Evolutionary conservation across 2,113 vertebrate species (phyloP), one percentile per base, ranked within the genome.

Genomic region (Lutjanus erythropterus): DNA sequence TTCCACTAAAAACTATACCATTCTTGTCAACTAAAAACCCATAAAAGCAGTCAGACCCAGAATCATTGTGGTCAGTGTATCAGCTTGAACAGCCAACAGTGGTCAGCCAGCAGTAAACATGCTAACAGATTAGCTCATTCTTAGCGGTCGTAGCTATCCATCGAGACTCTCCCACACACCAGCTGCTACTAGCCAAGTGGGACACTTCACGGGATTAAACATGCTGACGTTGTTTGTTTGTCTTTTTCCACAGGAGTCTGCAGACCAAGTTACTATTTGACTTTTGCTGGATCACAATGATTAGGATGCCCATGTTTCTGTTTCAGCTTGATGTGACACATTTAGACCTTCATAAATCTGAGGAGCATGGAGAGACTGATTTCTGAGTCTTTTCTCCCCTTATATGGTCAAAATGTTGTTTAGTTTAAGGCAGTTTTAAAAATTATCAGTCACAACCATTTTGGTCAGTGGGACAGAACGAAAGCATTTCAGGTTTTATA

Each of bases 41-140:
- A 37, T 66, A 16, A 23, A 16, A 71, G n/a, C 44, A 12, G 19
- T 35, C 9, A 25, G 18, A n/a, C 25, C 10, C 9, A 31, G 21
- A 15, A 41, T 62, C 46, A 27, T 33, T 27, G 21, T 59, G 55
- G 42, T 55, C 42, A 29, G 1, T 35, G 41, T 11, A 35, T 14
- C 23, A 49, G 70, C 44, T 50, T 0, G n/a, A 21, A 49, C 42
- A 27, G 33, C 25, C 39, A 64, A 64, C 35, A 52, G 33, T 23
- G 37, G 47, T n/a, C 33, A 33, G 23, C 23, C 58, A 61, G 44
- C 70, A 61, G 44, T 52, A 39, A 50, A 53, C 47, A 74, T 74
- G 71, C 59, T 52, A 74, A 74, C 25, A 64, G 35, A 74, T 74
- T 42, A 53, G 71, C 44, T 52, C 25, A 25, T n/a, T 60, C 56